Percentiles rank a stretch among this genome's conserved stretches.
Conservation (phyloP, 2,113 vertebrate species). For the Balaeniceps rex region DNA sequence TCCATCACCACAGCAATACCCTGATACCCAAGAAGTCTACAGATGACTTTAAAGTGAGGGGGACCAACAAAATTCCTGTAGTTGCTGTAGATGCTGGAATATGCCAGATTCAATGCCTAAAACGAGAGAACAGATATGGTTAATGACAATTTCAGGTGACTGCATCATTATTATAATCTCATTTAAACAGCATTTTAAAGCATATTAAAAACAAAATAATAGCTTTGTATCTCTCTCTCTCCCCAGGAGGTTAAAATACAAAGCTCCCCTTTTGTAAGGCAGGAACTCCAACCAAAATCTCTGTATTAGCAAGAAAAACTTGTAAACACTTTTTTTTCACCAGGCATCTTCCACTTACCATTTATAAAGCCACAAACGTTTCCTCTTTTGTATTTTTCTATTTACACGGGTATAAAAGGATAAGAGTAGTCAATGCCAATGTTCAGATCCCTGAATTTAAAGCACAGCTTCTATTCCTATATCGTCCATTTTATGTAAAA, state of each 20-base stretch:
- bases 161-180: neutral
- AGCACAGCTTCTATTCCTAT: neutral
- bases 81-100: constrained; percentile 86
- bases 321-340: neutral
- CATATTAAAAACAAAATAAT: neutral
- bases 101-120: constrained; percentile 85
- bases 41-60: constrained; percentile 86
- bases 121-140: neutral
- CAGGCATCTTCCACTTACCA: neutral
- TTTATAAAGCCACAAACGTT: neutral
- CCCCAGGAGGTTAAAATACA: neutral
- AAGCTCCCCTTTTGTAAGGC: neutral
- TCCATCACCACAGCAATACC: constrained; percentile 92
- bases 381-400: neutral
- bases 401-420: neutral
- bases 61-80: constrained; percentile 88
- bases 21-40: constrained; percentile 86
- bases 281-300: neutral
- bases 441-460: neutral
- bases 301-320: neutral
- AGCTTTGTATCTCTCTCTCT: neutral
- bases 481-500: neutral
- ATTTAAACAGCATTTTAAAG: neutral
- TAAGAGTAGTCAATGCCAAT: neutral
- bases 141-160: neutral